Conservation (phyloP, 2,888 invertebrate genomes). For the Tromatobia lineatoria region DNA sequence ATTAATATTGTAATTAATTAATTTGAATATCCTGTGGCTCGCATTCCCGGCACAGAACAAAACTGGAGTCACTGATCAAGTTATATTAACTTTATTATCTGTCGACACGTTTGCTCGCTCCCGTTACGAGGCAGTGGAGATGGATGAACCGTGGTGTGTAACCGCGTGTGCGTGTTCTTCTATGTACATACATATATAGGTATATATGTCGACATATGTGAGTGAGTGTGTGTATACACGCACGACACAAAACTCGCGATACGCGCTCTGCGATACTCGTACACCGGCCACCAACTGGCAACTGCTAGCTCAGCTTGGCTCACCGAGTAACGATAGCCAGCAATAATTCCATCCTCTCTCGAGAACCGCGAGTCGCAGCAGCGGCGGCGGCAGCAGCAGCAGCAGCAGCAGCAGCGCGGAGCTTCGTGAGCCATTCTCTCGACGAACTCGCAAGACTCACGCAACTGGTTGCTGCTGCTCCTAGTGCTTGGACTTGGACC, state of each 20-base stretch:
- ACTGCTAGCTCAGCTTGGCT: conserved; percentile 73
- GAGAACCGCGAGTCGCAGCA: conserved; percentile 13
- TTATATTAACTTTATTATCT: background rate
- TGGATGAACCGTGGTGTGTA: background rate
- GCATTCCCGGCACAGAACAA: background rate
- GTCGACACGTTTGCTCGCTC: conserved; percentile 14
- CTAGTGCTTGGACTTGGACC: conserved; percentile 71
- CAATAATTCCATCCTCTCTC: conserved; percentile 60
- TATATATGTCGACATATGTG: background rate
- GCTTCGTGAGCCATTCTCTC: conserved; percentile 53
- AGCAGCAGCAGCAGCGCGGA: conserved; percentile 5
- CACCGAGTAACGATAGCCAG: conserved; percentile 44
- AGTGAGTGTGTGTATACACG: background rate
- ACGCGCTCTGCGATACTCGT: conserved; percentile 71
- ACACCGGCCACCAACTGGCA: conserved; percentile 80
- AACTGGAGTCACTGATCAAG: background rate
- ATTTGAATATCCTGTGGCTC: background rate
- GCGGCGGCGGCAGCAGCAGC: background rate
- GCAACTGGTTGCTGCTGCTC: conserved; percentile 52
- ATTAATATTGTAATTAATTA: background rate
- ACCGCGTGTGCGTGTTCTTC: background rate
- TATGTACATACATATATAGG: background rate
- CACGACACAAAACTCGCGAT: conserved; percentile 16
- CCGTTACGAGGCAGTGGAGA: conserved; percentile 12
- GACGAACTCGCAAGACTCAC: conserved; percentile 16